A percentile compares a stretch with the other conserved stretches of the same genome.
Evolutionary conservation across 2,113 vertebrate species (phyloP).

Genomic region (Climacteris rufus): DNA sequence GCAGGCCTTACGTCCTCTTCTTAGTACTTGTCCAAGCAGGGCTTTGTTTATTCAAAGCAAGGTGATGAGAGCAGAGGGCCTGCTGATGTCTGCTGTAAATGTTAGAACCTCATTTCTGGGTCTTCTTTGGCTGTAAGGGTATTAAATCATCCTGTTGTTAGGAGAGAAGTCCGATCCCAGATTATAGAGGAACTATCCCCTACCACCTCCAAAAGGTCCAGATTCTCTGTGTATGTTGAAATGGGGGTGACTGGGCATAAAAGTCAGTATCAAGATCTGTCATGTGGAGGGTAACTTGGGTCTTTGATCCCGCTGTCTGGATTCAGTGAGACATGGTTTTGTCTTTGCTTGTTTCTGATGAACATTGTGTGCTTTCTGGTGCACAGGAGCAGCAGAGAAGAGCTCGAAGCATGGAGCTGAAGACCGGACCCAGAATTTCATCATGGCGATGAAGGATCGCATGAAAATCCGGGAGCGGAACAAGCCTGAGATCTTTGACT

Average conservation of each 20-base stretch:
- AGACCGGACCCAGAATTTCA: conserved; percentile 96
- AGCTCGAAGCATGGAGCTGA: conserved; percentile 96
- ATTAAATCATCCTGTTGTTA: not conserved
- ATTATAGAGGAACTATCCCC: not conserved
- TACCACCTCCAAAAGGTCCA: not conserved
- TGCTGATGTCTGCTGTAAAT: not conserved
- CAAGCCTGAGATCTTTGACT: conserved; percentile 97
- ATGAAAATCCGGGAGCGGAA: conserved; percentile 99
- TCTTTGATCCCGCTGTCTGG: not conserved
- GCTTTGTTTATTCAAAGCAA: not conserved
- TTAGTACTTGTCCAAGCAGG: not conserved
- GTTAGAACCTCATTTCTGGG: not conserved
- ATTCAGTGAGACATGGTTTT: not conserved
- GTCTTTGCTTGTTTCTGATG: not conserved
- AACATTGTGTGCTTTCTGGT: not conserved
- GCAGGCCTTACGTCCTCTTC: not conserved
- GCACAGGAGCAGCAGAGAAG: conserved; percentile 93
- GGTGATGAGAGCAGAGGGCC: not conserved
- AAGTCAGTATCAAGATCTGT: not conserved
- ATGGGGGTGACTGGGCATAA: fast-evolving
- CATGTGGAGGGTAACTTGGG: not conserved
- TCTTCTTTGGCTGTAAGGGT: not conserved
- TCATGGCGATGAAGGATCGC: conserved; percentile 99
- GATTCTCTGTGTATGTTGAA: not conserved
- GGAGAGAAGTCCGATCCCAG: not conserved